Conservation (phyloP, 2,113 vertebrate species). For the Sclerurus mexicanus region DNA sequence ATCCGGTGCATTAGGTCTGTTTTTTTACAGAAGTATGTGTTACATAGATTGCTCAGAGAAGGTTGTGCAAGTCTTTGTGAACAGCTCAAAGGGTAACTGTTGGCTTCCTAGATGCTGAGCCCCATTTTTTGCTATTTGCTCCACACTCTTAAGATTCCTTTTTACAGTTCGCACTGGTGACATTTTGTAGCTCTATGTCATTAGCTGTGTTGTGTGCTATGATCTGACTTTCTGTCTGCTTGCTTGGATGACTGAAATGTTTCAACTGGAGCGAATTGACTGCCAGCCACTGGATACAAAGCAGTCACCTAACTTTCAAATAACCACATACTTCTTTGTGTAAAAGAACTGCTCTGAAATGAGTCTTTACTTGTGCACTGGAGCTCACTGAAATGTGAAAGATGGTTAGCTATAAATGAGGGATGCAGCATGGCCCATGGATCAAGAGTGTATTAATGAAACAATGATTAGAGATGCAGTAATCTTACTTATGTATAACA, state of each 20-base stretch:
- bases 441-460: background rate
- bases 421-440: background rate
- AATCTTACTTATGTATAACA: background rate
- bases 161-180: background rate
- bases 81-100: too few species aligned
- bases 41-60: background rate
- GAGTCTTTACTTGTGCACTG: background rate
- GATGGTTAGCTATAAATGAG: background rate
- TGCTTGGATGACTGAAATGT: background rate
- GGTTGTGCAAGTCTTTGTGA: background rate
- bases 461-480: background rate
- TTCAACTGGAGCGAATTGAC: background rate
- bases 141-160: background rate
- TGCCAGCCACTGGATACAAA: background rate
- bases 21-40: background rate
- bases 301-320: background rate
- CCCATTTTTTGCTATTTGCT: background rate
- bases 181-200: background rate
- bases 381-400: background rate
- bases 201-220: background rate
- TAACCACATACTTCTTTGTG: background rate
- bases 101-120: background rate
- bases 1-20: background rate
- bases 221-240: background rate
- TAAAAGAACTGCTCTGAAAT: background rate